Evolutionary conservation across 1,140 invertebrate species (phyloP), one percentile per base, ranked within the genome.

Genomic region (Chrysomallon squamiferum): DNA sequence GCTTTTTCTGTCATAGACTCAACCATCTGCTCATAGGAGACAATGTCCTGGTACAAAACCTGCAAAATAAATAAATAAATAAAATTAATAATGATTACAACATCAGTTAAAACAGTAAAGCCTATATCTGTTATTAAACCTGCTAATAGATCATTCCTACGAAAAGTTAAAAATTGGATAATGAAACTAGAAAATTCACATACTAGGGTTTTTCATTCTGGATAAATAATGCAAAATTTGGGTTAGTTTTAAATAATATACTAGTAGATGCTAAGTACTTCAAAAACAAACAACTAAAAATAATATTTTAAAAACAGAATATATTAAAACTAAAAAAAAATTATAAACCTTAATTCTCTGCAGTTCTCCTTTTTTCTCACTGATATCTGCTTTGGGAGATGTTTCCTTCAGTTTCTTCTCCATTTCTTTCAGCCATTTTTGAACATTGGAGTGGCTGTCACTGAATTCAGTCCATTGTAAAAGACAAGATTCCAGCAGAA

Each of bases 371-470:
- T 93, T 92, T 85, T 96, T 97, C 76, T 97, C 95, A 65, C 92
- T 92, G 11, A 96, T 86, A 83, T 97, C 95, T 75, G 93, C 93
- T 30, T 83, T 81, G 25, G 78, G 75, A 54, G 81, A 76, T 27
- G 72, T 72, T 22, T 81, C 76, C 15, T 73, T 64, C 13, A 85
- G 68, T n/a, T 74, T 95, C 0, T 93, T 92, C 86, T 97, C 95
- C 70, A 95, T 90, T 75, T 97, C 95, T 41, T 90, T 92, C n/a
- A 98, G 93, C 95, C 95, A 97, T 88, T 96, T 93, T 80, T 95
- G 91, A 5, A 97, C 85, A 77, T 96, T 94, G 15, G 92, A 91
- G 73, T 93, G 94, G 79, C 92, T 95, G 80, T 96, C 96, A 82
- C 96, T 95, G n/a, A 78, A 84, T 65, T 84, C 81, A 6, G 78